Base-by-base conservation (phyloP, 2,888 invertebrate genomes). In the Diaperis boleti region DNA sequence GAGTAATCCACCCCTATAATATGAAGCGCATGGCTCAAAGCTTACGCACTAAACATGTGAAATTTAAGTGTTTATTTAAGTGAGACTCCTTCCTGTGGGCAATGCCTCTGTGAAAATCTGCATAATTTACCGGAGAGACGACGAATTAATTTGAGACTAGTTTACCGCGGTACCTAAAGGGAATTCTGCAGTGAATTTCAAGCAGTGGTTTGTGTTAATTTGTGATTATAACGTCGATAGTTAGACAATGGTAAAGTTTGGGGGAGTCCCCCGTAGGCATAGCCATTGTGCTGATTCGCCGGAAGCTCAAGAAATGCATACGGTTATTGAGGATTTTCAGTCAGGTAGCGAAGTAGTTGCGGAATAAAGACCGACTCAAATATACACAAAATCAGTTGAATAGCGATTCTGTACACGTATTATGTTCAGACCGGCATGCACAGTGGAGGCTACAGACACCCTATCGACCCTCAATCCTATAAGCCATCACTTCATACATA, bases 381-480 rank as follows among this genome's bases (percentile, higher is more conserved):
- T 49, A 45, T 47, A 49, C 59, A 49, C 59, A 49, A 59, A 59
- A 59, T 59, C 59, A 49, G 59, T 49, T 47, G 59, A 49, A 59
- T 56, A 59, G 49, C 57, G 45, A 76, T 76, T 76, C 76, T 52
- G 60, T 59, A 66, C 76, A 76, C 76, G 76, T 76, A 72, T 71
- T 69, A 71, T 71, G 68, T 75, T 72, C 71, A 72, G 69, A 72
- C 73, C 54, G 45, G 54, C 60, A 60, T 60, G 60, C 54, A 54
- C 33, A 44, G 54, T 61, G 66, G 63, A 62, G 71, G 67, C 66
- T 69, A 68, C 69, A 71, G 69, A 70, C 72, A 70, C 73, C 74
- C 47, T 72, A 75, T 77, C 73, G 75, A 72, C 73, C 68, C 65
- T 62, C 71, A 72, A 75, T 75, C 75, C 74, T 66, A 71, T 77